These are phyloP conservation scores for Dipodomys merriami DNA, from an alignment of 2,113 vertebrate genomes.

Conservation along the genomic window DNA sequence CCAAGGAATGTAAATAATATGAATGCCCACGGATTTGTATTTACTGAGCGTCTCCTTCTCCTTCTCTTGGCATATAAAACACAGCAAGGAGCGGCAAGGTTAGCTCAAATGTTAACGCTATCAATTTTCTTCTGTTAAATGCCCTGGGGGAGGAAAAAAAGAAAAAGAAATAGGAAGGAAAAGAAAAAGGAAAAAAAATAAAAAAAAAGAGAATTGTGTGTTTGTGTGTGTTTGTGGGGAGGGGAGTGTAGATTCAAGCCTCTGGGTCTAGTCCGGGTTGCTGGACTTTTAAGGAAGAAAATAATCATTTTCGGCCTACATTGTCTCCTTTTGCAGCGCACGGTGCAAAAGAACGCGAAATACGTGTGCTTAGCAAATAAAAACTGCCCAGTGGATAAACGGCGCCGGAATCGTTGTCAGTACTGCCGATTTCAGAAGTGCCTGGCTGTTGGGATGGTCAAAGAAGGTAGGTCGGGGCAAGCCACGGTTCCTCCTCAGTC, in stretches of 20 bases:
- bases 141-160: constrained; percentile 76
- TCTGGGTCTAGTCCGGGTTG: constrained; percentile 48
- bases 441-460: constrained; percentile 98
- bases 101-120: constrained; percentile 87
- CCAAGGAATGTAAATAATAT: constrained; percentile 94
- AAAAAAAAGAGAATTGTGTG: neutral
- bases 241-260: constrained; percentile 26
- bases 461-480: constrained; percentile 92
- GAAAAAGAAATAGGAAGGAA: neutral
- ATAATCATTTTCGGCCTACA: constrained; percentile 36
- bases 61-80: constrained; percentile 91
- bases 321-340: constrained; percentile 89
- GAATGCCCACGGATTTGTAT: constrained; percentile 96
- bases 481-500: neutral
- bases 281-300: constrained; percentile 38
- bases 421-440: constrained; percentile 99
- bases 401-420: constrained; percentile 96
- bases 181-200: neutral
- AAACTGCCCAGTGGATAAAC: constrained; percentile 98
- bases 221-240: constrained; percentile 63
- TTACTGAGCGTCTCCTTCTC: constrained; percentile 91
- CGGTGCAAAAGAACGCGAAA: constrained; percentile 99
- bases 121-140: constrained; percentile 86
- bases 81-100: constrained; percentile 86
- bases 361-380: constrained; percentile 99